A percentile compares a stretch with the other conserved stretches of the same genome.
These are phyloP conservation scores for Tolmerus cingulatus DNA, from an alignment of 2,888 invertebrate species.

Conservation along the genomic window DNA sequence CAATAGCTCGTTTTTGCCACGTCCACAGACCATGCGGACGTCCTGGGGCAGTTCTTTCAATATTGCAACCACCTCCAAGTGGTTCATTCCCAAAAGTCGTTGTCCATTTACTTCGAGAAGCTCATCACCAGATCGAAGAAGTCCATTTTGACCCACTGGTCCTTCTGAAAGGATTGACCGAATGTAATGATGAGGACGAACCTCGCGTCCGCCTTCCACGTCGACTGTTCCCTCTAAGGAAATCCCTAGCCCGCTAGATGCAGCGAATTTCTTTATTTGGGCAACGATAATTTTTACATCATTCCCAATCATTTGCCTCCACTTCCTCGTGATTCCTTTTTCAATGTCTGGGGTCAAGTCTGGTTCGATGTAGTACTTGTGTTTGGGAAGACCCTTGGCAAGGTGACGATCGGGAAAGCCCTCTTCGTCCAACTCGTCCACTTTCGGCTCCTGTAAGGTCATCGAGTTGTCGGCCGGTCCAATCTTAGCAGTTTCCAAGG, in stretches of 20 bases:
- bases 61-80: conserved; percentile 92
- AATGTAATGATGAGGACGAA: conserved; percentile 98
- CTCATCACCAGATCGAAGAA: conserved; percentile 93
- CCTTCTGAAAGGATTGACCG: conserved; percentile 97
- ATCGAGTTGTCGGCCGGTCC: conserved; percentile 56
- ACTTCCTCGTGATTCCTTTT: conserved; percentile 80
- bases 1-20: conserved; percentile 64
- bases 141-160: conserved; percentile 92
- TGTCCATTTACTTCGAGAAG: conserved; percentile 93
- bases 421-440: conserved; percentile 47
- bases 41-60: conserved; percentile 89
- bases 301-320: conserved; percentile 81
- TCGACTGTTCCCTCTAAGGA: conserved; percentile 98
- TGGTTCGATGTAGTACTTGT: conserved; percentile 62
- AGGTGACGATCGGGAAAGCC: conserved; percentile 50
- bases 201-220: conserved; percentile 95
- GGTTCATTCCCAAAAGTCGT: conserved; percentile 85
- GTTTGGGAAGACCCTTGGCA: conserved; percentile 58
- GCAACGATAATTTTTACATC: conserved; percentile 82
- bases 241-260: conserved; percentile 94
- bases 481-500: conserved; percentile 58
- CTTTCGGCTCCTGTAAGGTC: conserved; percentile 48
- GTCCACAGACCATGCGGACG: conserved; percentile 90
- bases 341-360: conserved; percentile 76
- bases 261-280: conserved; percentile 83